These are phyloP conservation scores for Donacobius atricapilla DNA, from an alignment of 2,113 vertebrate genomes.

Conservation along the genomic window DNA sequence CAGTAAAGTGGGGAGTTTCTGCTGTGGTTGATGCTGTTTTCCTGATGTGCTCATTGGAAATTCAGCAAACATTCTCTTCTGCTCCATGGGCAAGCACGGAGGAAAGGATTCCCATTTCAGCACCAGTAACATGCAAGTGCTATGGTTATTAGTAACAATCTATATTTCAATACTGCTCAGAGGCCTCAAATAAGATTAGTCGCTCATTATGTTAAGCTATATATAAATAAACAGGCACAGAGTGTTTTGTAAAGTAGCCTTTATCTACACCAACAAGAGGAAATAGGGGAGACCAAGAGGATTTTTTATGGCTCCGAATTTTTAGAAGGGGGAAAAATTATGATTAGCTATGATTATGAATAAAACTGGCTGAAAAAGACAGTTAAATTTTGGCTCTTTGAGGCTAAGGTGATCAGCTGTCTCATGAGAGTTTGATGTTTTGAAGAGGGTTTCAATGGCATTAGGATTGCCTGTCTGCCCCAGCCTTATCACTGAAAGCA, in stretches of 20 bases:
- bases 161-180: background rate
- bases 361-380: background rate
- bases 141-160: constrained; percentile 19
- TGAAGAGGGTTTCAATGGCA: background rate
- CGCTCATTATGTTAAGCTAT: constrained; percentile 8
- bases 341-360: background rate
- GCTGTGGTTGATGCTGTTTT: background rate
- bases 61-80: background rate
- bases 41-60: background rate
- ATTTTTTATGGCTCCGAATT: background rate
- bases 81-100: background rate
- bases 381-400: background rate
- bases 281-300: background rate
- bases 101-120: background rate
- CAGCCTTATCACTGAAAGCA: background rate
- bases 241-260: background rate
- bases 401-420: background rate
- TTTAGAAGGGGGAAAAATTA: background rate
- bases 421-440: background rate
- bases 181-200: constrained; percentile 14
- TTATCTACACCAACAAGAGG: background rate
- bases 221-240: background rate
- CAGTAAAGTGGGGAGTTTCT: background rate
- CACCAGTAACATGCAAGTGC: background rate
- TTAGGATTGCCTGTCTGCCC: background rate